These are phyloP conservation scores for Lethenteron reissneri DNA, from an alignment of 2,113 vertebrate genomes.

Conservation along the genomic window DNA sequence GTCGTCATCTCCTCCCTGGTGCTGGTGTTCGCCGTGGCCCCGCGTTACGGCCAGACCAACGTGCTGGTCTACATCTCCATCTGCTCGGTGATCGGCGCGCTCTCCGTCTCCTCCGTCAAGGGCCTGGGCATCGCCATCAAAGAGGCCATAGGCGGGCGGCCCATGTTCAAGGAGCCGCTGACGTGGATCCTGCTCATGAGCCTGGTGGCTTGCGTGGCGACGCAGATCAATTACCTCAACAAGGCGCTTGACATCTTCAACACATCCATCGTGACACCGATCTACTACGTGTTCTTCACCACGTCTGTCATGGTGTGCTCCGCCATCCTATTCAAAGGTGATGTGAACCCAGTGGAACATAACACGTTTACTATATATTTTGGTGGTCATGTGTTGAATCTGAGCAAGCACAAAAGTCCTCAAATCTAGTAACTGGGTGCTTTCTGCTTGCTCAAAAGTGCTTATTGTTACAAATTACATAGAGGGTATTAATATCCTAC, in stretches of 20 bases:
- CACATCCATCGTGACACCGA: slow-evolving; percentile 87
- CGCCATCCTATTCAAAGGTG: slow-evolving; percentile 64
- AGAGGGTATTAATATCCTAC: too few relatives aligned
- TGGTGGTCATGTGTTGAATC: too few relatives aligned
- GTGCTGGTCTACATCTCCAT: slow-evolving; percentile 36
- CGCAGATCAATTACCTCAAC: slow-evolving; percentile 95
- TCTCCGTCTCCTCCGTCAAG: slow-evolving; percentile 43
- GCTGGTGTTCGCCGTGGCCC: slow-evolving; percentile 28
- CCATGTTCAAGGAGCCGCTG: slow-evolving; percentile 38
- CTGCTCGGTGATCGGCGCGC: slow-evolving; percentile 38
- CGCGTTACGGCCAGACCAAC: slow-evolving; percentile 31
- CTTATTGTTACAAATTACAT: too few relatives aligned
- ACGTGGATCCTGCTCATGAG: slow-evolving; percentile 58
- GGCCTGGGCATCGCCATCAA: slow-evolving; percentile 40
- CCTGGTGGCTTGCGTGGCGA: slow-evolving; percentile 68
- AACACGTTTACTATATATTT: too few relatives aligned
- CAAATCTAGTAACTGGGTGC: too few relatives aligned
- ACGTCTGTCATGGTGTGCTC: slow-evolving; percentile 85
- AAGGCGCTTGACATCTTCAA: slow-evolving; percentile 97
- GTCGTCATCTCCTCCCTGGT: slow-evolving; percentile 18
- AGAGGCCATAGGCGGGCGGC: slow-evolving; percentile 21
- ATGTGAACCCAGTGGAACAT: too few relatives aligned
- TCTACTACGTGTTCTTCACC: slow-evolving; percentile 95
- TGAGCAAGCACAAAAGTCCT: too few relatives aligned
- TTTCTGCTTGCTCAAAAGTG: too few relatives aligned